Conservation (phyloP, 2,113 vertebrate genomes). For the Semnornis frantzii region DNA sequence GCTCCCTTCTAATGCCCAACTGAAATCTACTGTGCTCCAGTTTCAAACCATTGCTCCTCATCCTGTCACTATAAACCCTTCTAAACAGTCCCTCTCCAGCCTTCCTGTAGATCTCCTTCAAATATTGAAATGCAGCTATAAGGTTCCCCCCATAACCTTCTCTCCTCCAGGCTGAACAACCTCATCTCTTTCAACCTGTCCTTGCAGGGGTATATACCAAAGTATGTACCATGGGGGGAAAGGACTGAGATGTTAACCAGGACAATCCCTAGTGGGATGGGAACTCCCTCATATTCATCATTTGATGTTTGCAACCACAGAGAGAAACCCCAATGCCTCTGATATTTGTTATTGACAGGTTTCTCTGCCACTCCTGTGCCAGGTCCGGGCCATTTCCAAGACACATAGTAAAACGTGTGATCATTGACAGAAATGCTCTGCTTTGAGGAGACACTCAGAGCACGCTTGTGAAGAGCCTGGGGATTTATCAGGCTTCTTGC, state of each 20-base stretch:
- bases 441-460: not conserved
- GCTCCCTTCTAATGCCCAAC: too few relatives aligned
- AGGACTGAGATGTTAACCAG: not conserved
- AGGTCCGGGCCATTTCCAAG: not conserved
- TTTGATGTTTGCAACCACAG: not conserved
- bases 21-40: too few relatives aligned
- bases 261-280: accelerated
- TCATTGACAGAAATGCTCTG: not conserved
- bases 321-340: not conserved
- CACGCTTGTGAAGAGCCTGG: not conserved
- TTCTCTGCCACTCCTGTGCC: not conserved
- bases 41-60: too few relatives aligned
- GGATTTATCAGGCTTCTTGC: not conserved
- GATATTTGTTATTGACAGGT: not conserved
- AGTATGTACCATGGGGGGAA: not conserved
- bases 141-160: too few relatives aligned
- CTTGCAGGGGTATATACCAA: not conserved
- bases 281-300: not conserved
- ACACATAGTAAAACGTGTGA: accelerated
- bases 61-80: too few relatives aligned
- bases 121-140: too few relatives aligned
- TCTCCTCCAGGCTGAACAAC: too few relatives aligned
- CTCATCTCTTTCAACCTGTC: too few relatives aligned
- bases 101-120: too few relatives aligned
- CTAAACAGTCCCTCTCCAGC: too few relatives aligned